Base-by-base conservation (phyloP, 2,888 invertebrate genomes). In the Tiliacea citrago region DNA sequence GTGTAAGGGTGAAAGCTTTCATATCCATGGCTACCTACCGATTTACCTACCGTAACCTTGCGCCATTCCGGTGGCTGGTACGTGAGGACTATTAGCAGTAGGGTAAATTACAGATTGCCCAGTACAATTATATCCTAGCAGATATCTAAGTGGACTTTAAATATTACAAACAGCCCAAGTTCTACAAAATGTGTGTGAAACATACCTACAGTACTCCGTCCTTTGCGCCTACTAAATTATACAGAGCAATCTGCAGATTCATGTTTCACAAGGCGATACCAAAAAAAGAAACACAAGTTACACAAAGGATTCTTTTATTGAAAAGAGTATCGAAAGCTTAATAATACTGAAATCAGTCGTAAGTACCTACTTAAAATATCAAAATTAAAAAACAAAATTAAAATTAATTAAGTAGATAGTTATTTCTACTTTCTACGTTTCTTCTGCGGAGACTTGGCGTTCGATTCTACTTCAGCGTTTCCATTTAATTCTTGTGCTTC, bases 371-470 rank as follows among this genome's bases (percentile, higher is more conserved):
- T n/a, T n/a, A n/a, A n/a, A n/a, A n/a, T n/a, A n/a, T n/a, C n/a
- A n/a, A n/a, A n/a, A n/a, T n/a, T n/a, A 45, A 75, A 49, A 7
- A 9, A 60, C 10, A 1, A 35, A 35, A 8, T n/a, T n/a, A 39
- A 9, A 74, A 66, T 39, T 39, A 39, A 39, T 45, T 45, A 39
- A 39, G 45, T 45, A 13, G 12, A 1, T 45, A 13, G 45, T 45
- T 45, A 16, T 49, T 65, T 75, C 75, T 71, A 86, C 76, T 86
- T 88, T 79, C 90, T 93, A 21, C 91, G 92, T 86, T 94, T 96
- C 81, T 96, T 96, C 87, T 94, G 93, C 2, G 94, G 95, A 0
- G 93, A 68, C 62, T 94, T 94, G 0, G 77, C 84, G 66, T 90
- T 89, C 55, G 86, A 81, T 39, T 83, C 85, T 7, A 75, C 83